Percentiles rank a stretch among this genome's conserved stretches.
These are phyloP conservation scores for Nephrotoma guestfalica DNA, from an alignment of 2,888 invertebrate genomes.

Conservation along the genomic window DNA sequence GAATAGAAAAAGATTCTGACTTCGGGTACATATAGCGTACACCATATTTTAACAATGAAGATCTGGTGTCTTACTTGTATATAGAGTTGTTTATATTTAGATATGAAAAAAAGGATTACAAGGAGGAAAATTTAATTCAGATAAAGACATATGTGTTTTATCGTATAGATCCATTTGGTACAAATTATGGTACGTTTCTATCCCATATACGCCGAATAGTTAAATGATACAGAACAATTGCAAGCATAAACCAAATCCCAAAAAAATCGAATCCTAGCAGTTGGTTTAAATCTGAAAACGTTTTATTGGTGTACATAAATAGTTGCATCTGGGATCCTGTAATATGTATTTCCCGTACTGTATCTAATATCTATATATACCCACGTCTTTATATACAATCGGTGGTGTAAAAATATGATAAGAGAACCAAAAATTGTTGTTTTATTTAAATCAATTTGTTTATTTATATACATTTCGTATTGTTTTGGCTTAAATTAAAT, in stretches of 20 bases:
- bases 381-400: not conserved
- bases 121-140: not conserved
- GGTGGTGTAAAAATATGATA: not conserved
- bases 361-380: not conserved
- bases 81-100: not conserved
- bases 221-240: not conserved
- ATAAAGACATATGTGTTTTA: not conserved
- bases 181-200: not conserved
- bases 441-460: not conserved
- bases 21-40: not conserved
- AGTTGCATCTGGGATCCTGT: not conserved
- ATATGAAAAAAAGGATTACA: not conserved
- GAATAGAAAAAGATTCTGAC: not conserved
- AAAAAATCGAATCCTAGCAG: not conserved
- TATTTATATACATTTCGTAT: not conserved
- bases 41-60: not conserved
- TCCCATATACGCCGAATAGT: not conserved
- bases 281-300: not conserved
- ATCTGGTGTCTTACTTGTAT: not conserved
- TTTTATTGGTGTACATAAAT: not conserved
- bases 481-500: not conserved
- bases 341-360: not conserved
- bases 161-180: not conserved
- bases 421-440: not conserved
- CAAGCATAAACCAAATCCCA: not conserved